phyloP scores from a whole-genome alignment of 2,888 invertebrate genomes.

The Physocephala rufipes region DNA sequence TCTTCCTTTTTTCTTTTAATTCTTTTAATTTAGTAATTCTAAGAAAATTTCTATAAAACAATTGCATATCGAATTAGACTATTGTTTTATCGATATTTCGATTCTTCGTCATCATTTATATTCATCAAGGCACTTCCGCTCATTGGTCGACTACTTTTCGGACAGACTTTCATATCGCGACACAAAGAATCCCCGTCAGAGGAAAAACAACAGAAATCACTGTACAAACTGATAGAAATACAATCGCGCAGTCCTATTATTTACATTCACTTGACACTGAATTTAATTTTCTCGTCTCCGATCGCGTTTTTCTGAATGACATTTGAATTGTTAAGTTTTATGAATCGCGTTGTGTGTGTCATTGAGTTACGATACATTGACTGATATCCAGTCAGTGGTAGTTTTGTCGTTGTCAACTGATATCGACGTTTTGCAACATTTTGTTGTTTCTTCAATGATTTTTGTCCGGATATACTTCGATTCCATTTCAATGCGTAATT shows the following conservation, averaged over 20 bases:
- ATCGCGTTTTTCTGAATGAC: slow-evolving; percentile 30
- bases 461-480: background rate
- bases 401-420: background rate
- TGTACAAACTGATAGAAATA: background rate
- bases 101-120: slow-evolving; percentile 9
- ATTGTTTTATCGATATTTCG: no score
- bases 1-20: no score
- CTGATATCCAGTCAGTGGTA: background rate
- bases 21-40: no score
- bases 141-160: no score
- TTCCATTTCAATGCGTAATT: background rate
- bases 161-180: no score
- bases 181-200: no score
- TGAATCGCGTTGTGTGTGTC: background rate
- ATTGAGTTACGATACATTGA: background rate
- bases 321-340: slow-evolving; percentile 44
- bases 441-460: background rate
- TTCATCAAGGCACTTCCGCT: no score
- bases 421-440: no score
- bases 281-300: slow-evolving; percentile 38
- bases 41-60: no score
- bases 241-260: slow-evolving; percentile 27
- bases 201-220: no score
- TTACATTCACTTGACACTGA: slow-evolving; percentile 44
- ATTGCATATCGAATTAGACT: no score